Base-by-base conservation (phyloP, 2,797 vertebrate species). In the Pangasius krempfi region DNA sequence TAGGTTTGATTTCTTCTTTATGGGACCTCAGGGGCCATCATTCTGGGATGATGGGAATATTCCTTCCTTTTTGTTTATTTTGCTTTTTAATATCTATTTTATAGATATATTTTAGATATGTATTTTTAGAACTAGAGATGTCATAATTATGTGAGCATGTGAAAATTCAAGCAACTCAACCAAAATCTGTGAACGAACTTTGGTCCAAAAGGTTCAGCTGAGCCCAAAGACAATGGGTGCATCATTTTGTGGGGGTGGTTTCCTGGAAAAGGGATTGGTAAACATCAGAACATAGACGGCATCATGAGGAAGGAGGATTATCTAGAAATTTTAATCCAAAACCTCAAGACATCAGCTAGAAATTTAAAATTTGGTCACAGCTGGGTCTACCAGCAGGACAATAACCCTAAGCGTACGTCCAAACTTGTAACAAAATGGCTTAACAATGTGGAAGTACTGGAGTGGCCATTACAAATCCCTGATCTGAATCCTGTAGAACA, bases 1-100 rank as follows among this genome's bases (percentile, higher is more conserved):
- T 93, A 93, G 94, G 94, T 95, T 95, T 96, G 96, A 97, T 95
- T 93, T 95, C 93, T 58, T 81, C 78, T 80, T 22, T 58, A 58
- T 58, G 52, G 37, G 52, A 80, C 30, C 9, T 33, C 52, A 58
- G 9, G 9, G 18, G 20, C 30, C 30, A 22, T 25, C 3, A 13
- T 56, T 80, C 30, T 20, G 52, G 52, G 30, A 37, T 33, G 18
- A 80, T 27, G 25, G 10, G 33, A 20, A 20, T 22, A 22, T 56
- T 56, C 14, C n/a, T 56, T 79, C 1, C n/a, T n/a, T 76, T 50
- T 54, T 56, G 0, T 79, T 54, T 33, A 16, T 33, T 20, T 30
- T 54, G 33, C 27, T 73, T n/a, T 76, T 75, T 47, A 47, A 75
- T 27, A 52, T 14, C 5, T 52, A 13, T 52, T 52, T 47, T 76